Conservation (phyloP, 2,113 vertebrate genomes). For the Cheirogaleus medius region DNA sequence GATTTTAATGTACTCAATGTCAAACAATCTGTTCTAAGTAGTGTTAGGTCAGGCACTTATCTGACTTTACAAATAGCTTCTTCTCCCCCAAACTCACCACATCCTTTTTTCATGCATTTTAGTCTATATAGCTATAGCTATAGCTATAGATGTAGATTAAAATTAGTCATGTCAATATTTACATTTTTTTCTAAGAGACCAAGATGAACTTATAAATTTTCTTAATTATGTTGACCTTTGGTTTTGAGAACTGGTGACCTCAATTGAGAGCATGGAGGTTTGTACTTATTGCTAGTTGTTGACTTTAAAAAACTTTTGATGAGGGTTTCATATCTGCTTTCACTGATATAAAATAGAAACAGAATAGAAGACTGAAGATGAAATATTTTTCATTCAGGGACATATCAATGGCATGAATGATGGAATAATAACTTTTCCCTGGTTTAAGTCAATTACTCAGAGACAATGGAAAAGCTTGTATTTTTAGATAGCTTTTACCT, state of each 20-base stretch:
- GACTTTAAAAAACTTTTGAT: slow-evolving; percentile 35
- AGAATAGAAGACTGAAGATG: slow-evolving; percentile 44
- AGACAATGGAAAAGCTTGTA: slow-evolving; percentile 72
- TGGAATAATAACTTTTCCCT: slow-evolving; percentile 58
- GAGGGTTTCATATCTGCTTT: slow-evolving; percentile 36
- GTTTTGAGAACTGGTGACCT: background rate
- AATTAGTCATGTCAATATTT: background rate
- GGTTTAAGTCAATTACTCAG: slow-evolving; percentile 73
- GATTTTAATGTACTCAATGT: background rate
- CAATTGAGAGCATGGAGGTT: background rate
- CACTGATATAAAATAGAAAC: slow-evolving; percentile 52
- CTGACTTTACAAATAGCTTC: background rate
- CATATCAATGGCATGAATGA: slow-evolving; percentile 68
- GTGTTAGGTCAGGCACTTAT: background rate
- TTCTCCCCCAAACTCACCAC: background rate
- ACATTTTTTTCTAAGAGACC: background rate
- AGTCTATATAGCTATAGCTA: background rate
- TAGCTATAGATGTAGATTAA: background rate
- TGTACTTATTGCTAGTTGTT: background rate
- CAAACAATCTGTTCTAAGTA: background rate
- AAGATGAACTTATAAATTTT: background rate
- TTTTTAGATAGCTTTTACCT: slow-evolving; percentile 68
- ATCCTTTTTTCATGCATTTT: background rate
- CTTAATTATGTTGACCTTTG: background rate
- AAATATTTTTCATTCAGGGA: slow-evolving; percentile 67